Percentiles rank a stretch among this genome's conserved stretches.
Evolutionary conservation across 2,113 vertebrate genomes (phyloP).

Genomic region (Microcebus murinus): DNA sequence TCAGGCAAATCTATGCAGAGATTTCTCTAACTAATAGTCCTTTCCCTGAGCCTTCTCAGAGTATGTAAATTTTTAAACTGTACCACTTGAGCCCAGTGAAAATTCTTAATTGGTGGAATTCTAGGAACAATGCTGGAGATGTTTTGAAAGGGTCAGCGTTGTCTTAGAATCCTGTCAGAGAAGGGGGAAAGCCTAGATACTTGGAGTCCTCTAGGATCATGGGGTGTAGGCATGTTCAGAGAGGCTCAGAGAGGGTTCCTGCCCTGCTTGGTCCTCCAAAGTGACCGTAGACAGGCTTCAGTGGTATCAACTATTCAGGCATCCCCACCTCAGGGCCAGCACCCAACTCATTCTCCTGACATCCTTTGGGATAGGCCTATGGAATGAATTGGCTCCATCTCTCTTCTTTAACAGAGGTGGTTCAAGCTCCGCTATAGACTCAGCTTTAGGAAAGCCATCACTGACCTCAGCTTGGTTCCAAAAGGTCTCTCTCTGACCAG

Average conservation of each 20-base stretch:
- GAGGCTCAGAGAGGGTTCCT: background rate
- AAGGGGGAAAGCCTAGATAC: background rate
- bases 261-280: background rate
- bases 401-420: background rate
- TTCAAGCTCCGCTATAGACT: background rate
- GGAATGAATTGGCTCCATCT: background rate
- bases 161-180: background rate
- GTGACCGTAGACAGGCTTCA: background rate
- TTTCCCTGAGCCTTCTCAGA: background rate
- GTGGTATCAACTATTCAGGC: background rate
- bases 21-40: background rate
- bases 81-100: background rate
- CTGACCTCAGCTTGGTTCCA: background rate
- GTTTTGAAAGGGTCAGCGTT: background rate
- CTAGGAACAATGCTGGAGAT: background rate
- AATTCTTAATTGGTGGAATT: background rate
- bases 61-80: background rate
- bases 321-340: background rate
- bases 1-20: background rate
- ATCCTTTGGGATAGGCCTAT: background rate
- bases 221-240: background rate
- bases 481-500: background rate
- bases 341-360: background rate
- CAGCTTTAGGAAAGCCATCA: background rate
- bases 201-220: no score